phyloP scores from a whole-genome alignment of 2,113 vertebrate species.

The Miniopterus natalensis region DNA sequence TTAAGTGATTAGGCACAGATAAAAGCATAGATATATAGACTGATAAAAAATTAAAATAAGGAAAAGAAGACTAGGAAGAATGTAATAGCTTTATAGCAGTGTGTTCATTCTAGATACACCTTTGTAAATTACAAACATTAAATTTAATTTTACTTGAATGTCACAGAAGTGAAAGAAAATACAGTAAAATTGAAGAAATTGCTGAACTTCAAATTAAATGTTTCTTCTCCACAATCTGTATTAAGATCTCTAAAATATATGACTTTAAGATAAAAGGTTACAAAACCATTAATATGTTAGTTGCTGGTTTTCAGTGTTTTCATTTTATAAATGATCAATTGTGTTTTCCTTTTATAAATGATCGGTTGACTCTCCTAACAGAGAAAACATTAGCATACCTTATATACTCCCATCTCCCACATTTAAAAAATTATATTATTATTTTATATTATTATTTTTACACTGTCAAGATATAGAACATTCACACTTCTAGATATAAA shows the following conservation, averaged over 20 bases:
- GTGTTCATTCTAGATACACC: neutral
- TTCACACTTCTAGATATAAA: neutral
- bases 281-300: neutral
- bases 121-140: constrained; percentile 36
- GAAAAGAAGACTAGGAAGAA: neutral
- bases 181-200: constrained; percentile 30
- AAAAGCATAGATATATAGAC: neutral
- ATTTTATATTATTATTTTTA: constrained; percentile 7
- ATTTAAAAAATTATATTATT: constrained; percentile 6
- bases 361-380: neutral
- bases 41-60: constrained; percentile 51
- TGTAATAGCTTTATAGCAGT: constrained; percentile 22
- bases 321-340: neutral
- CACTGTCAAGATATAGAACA: neutral
- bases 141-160: constrained; percentile 51
- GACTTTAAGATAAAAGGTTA: constrained; percentile 22
- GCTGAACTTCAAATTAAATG: constrained; percentile 30
- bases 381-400: neutral
- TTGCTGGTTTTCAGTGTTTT: constrained; percentile 31
- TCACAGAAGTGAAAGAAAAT: constrained; percentile 50
- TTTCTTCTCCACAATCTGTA: neutral
- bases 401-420: neutral
- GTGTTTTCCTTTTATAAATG: neutral
- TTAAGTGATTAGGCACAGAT: constrained; percentile 46
- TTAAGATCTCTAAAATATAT: constrained; percentile 37